Evolutionary conservation across 2,888 invertebrate genomes (phyloP).

Genomic region (Campaea margaritaria): DNA sequence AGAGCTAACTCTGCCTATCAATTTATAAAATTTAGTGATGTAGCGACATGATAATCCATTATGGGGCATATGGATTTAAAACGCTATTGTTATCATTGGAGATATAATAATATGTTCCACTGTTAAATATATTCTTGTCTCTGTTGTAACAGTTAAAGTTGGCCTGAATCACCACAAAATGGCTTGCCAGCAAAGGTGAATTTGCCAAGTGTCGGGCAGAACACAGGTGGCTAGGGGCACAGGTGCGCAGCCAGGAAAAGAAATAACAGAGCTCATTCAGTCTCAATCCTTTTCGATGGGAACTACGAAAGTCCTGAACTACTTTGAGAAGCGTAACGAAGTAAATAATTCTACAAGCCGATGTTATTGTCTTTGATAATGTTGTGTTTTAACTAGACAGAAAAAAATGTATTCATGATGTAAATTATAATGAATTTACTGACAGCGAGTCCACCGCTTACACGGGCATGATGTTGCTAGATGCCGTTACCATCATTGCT

Average conservation of each 20-base stretch:
- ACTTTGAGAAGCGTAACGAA: neutral
- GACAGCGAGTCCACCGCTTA: slow-evolving; percentile 43
- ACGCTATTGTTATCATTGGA: slow-evolving; percentile 46
- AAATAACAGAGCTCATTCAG: slow-evolving; percentile 37
- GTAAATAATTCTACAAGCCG: slow-evolving; percentile 41
- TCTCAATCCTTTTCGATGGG: neutral
- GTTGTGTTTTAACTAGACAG: slow-evolving; percentile 45
- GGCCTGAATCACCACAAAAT: slow-evolving; percentile 47
- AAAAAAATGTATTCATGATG: slow-evolving; percentile 42
- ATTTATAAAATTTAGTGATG: too few species aligned
- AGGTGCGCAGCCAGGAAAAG: slow-evolving; percentile 30
- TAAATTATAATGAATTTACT: slow-evolving; percentile 45
- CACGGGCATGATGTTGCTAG: slow-evolving; percentile 47
- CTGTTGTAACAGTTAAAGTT: slow-evolving; percentile 16
- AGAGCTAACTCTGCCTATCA: too few species aligned
- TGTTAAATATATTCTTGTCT: slow-evolving; percentile 31
- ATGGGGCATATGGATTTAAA: slow-evolving; percentile 46
- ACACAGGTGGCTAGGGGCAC: slow-evolving; percentile 42
- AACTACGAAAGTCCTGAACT: neutral
- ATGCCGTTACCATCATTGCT: slow-evolving; percentile 41
- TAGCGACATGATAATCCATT: too few species aligned
- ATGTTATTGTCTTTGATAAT: slow-evolving; percentile 31
- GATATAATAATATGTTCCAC: slow-evolving; percentile 37
- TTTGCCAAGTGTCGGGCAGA: slow-evolving; percentile 42
- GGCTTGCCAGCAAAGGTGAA: slow-evolving; percentile 45